Evolutionary conservation across 35 echinoderm and acorn worm species (phyloP), one percentile per base, ranked within the genome.

Genomic region (Apostichopus japonicus): DNA sequence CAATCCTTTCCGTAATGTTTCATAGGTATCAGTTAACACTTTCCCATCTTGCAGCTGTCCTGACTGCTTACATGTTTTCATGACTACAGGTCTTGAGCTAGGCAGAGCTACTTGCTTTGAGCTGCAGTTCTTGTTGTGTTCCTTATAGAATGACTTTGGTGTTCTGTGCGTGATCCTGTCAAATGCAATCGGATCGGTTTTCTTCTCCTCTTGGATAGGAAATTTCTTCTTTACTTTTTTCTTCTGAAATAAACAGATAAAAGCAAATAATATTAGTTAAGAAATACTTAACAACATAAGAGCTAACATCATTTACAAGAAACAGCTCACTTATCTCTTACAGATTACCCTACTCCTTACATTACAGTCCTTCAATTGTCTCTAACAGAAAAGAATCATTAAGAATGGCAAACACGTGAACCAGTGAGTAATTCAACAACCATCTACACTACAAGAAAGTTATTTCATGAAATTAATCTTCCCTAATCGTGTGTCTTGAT

Each of bases 71-170:
- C 8, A 1, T 8, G 19, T 72, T 65, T 51, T 75, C 59, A 72
- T 15, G 5, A 58, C 59, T 22, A 65, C 17, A 10, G 13, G 7
- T 56, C 79, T 82, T 5, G 61, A 15, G 19, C 16, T 67, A 11
- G 86, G 24, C 6, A 53, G 22, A 0, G 19, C 65, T 10, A 10
- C 55, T 65, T 89, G 8, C 59, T 75, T 89, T 72, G 86, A 67
- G 62, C 53, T 65, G 86, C 86, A 89, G 17, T 89, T 89, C 24
- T 89, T 89, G 2, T 89, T 16, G 17, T 89, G 86, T 72, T 89
- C 61, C 51, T 89, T 67, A 72, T 23, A 89, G 63, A 89, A 89
- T 72, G 86, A 89, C 67, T 54, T 89, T 16, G 86, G 86, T 7
- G 86, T 89, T 16, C 56, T 57, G 13, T 89, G 86, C 1, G 86